These are phyloP conservation scores for Armadillidium nasatum DNA, from an alignment of 1,140 invertebrate genomes.

Conservation along the genomic window DNA sequence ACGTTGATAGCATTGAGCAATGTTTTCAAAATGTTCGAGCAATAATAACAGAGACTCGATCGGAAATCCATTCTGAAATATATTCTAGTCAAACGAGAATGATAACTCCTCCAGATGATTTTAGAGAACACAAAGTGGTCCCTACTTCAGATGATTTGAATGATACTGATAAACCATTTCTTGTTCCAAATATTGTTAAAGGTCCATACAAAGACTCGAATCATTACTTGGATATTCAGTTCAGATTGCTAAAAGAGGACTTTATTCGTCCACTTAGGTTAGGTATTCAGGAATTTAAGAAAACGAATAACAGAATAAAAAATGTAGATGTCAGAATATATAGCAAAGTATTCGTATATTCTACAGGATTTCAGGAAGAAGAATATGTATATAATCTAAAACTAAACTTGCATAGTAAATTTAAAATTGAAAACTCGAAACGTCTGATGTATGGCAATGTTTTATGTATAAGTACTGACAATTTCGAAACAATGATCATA, in stretches of 20 bases:
- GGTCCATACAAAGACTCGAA: slow-evolving; percentile 60
- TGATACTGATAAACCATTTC: slow-evolving; percentile 46
- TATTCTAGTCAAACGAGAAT: not conserved
- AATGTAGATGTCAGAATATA: slow-evolving; percentile 34
- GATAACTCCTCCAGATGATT: not conserved
- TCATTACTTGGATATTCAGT: slow-evolving; percentile 73
- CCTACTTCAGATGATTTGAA: not conserved
- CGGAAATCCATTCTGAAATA: not conserved
- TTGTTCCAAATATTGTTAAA: slow-evolving; percentile 58
- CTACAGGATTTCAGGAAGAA: slow-evolving; percentile 16
- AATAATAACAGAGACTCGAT: not conserved
- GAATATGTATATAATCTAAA: slow-evolving; percentile 27
- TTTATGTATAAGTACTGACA: slow-evolving; percentile 63
- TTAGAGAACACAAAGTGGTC: not conserved
- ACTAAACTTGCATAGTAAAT: slow-evolving; percentile 27
- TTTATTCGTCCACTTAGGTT: slow-evolving; percentile 34
- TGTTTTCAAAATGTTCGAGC: not conserved
- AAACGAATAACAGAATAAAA: not conserved
- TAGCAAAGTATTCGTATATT: slow-evolving; percentile 27
- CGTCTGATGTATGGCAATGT: slow-evolving; percentile 67
- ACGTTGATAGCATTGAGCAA: not conserved
- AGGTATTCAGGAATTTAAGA: slow-evolving; percentile 36
- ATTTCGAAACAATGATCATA: slow-evolving; percentile 63
- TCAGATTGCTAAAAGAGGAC: slow-evolving; percentile 63
- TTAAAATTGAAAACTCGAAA: slow-evolving; percentile 50